Percentiles rank a stretch among this genome's conserved stretches.
phyloP scores from a whole-genome alignment of 1,140 invertebrate species.

The Pseudomyrmex sp. region DNA sequence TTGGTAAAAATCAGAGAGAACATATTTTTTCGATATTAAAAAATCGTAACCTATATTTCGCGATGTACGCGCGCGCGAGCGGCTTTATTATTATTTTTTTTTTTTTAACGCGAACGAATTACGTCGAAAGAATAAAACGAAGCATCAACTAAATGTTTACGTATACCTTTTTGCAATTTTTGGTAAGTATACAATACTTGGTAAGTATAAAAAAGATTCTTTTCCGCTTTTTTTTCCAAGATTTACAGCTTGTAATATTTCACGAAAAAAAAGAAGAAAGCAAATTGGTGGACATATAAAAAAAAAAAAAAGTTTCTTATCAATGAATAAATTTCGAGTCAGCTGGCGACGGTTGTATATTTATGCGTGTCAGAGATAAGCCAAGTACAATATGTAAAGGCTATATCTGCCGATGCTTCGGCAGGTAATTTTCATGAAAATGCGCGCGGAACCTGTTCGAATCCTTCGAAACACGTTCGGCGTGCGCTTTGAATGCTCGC shows the following conservation, averaged over 20 bases:
- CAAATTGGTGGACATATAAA: neutral
- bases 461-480: conserved; percentile 4
- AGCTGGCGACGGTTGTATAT: neutral
- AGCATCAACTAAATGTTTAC: neutral
- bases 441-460: conserved; percentile 42
- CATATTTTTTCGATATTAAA: conserved; percentile 8
- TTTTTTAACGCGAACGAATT: neutral
- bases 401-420: conserved; percentile 13
- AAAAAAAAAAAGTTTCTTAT: neutral
- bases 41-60: conserved; percentile 17
- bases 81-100: neutral
- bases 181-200: too few relatives aligned
- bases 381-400: conserved; percentile 26
- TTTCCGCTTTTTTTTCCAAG: neutral
- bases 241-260: neutral
- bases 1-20: neutral
- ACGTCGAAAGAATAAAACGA: conserved; percentile 17
- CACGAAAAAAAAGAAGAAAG: too few relatives aligned
- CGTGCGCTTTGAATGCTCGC: conserved; percentile 26
- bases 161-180: too few relatives aligned
- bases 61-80: too few relatives aligned
- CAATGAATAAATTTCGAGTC: conserved; percentile 31
- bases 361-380: conserved; percentile 31
- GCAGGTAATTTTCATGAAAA: conserved; percentile 46
- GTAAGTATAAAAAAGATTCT: too few relatives aligned